Evolutionary conservation across 2,113 vertebrate genomes (phyloP), one percentile per base, ranked within the genome.

Genomic region (Camelus bactrianus): DNA sequence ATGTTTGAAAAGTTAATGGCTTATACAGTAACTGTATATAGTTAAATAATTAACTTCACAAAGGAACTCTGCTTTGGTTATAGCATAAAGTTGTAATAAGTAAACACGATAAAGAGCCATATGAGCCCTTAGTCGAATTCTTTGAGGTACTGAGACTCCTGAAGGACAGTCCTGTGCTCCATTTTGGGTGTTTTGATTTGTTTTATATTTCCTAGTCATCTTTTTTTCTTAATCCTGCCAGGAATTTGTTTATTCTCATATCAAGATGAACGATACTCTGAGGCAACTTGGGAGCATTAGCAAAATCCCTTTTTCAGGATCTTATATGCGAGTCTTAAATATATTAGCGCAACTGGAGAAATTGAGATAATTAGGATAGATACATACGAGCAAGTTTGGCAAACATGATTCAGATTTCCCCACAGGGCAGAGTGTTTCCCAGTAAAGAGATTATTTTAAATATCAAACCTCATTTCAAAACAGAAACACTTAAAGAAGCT

Each of bases 1-100:
- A 94, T 90, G 64, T 91, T 94, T 97, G 82, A 96, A 75, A 95
- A 96, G 94, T 97, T 97, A 98, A 96, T 96, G 95, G 96, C 62
- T 97, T 96, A 97, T 93, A 60, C 24, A 96, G 95, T 96, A 97
- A 97, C 95, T 69, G 14, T 87, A 94, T 92, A 79, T 67, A 86
- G 96, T 85, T 96, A 91, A 97, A 96, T 97, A 93, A 96, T 97
- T 97, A 97, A 98, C 95, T 82, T 80, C 77, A 50, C 81, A 79
- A 73, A 89, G 85, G 77, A 94, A 30, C 69, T 73, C 32, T 64
- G 54, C 69, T 97, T 96, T 72, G 60, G 82, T 96, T 94, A 95
- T 87, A 84, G 91, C 73, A 94, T 89, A 84, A 93, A 91, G 90
- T 81, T 93, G n/a, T 91, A 96, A 92, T 90, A 96, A 95, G 38